These are phyloP conservation scores for Ceratothoa steindachneri DNA, from an alignment of 2,888 invertebrate species.

Conservation along the genomic window DNA sequence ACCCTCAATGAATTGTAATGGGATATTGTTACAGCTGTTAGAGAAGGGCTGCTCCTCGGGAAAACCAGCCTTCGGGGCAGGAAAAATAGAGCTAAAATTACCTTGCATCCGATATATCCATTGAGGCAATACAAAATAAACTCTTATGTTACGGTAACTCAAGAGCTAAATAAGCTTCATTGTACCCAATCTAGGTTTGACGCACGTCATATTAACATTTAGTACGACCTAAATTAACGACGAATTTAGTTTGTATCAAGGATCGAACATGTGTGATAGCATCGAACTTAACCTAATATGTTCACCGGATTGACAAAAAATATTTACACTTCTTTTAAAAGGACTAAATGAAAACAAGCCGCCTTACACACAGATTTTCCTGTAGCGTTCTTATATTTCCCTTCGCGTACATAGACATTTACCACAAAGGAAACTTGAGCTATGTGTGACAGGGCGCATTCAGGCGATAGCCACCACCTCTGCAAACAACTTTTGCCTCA, in stretches of 20 bases:
- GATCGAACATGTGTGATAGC: neutral
- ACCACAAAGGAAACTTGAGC: neutral
- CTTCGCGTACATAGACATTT: too few species aligned
- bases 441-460: too few species aligned
- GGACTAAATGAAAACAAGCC: neutral
- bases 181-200: neutral
- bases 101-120: neutral
- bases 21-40: slow-evolving; percentile 8
- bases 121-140: neutral
- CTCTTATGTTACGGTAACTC: neutral
- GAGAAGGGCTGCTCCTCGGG: neutral
- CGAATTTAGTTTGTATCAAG: neutral
- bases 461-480: too few species aligned
- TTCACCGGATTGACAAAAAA: slow-evolving; percentile 8
- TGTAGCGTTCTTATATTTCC: too few species aligned
- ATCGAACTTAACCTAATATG: neutral
- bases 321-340: slow-evolving; percentile 6
- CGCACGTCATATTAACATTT: slow-evolving; percentile 3
- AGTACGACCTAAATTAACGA: neutral
- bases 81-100: neutral
- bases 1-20: slow-evolving; percentile 12
- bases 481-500: too few species aligned
- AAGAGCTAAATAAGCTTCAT: neutral
- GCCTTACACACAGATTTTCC: neutral
- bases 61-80: neutral